These are phyloP conservation scores for Choloepus didactylus DNA, from an alignment of 2,797 vertebrate species.

Conservation along the genomic window DNA sequence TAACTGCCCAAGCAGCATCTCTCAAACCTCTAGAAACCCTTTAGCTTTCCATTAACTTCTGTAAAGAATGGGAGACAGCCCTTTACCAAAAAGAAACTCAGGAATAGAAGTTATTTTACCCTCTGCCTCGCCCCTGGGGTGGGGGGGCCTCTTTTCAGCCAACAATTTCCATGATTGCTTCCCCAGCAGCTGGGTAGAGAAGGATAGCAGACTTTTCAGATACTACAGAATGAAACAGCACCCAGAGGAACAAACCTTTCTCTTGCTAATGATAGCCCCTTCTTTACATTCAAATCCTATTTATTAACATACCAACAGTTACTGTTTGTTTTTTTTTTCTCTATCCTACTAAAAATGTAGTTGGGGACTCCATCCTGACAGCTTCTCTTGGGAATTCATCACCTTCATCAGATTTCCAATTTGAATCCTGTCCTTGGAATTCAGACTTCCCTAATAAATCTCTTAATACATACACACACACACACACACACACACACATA, in stretches of 20 bases:
- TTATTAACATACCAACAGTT: neutral
- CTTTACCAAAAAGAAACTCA: neutral
- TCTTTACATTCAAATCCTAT: neutral
- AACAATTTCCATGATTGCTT: no score
- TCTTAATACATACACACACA: no score
- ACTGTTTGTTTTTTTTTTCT: neutral
- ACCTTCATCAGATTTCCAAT: no score
- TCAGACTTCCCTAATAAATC: no score
- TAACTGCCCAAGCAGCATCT: neutral
- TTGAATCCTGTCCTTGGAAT: no score
- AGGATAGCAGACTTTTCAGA: neutral
- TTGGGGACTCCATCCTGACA: neutral
- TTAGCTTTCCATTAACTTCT: neutral
- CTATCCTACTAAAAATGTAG: neutral
- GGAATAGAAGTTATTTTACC: neutral
- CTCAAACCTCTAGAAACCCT: neutral
- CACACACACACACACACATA: no score
- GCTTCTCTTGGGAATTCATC: no score
- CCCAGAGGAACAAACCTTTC: neutral
- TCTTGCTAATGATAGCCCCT: neutral
- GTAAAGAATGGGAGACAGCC: neutral
- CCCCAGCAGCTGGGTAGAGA: neutral
- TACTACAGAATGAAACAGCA: neutral
- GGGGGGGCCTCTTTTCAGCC: accelerated
- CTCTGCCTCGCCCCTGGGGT: neutral